Evolutionary conservation across 2,113 vertebrate genomes (phyloP).

Genomic region (Notiomystis cincta): DNA sequence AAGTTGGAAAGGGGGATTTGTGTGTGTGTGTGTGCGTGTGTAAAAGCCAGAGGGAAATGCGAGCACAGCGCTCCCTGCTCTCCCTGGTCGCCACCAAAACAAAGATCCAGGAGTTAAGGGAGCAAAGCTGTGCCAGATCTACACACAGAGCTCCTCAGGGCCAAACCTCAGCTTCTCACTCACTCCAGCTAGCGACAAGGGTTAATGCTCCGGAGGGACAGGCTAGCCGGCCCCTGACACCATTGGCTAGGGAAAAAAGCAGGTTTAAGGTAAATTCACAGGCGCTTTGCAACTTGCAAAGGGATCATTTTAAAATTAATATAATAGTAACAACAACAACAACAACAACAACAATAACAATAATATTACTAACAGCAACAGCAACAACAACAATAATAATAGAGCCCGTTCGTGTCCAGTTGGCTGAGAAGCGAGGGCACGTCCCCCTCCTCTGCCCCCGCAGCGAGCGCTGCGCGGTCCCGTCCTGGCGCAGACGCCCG

Average conservation of each 20-base stretch:
- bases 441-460: background rate
- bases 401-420: background rate
- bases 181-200: conserved; percentile 51
- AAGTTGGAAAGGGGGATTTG: conserved; percentile 52
- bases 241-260: conserved; percentile 43
- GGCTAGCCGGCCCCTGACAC: conserved; percentile 42
- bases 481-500: background rate
- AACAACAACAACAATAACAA: background rate
- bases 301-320: background rate
- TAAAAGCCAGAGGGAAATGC: conserved; percentile 52
- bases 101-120: conserved; percentile 65
- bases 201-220: conserved; percentile 55
- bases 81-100: conserved; percentile 60
- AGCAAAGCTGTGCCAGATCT: conserved; percentile 60
- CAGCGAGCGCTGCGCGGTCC: background rate
- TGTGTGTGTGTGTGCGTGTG: background rate
- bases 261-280: conserved; percentile 37
- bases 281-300: background rate
- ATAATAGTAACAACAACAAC: background rate
- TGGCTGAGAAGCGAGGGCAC: background rate
- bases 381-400: background rate
- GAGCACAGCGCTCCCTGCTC: conserved; percentile 61
- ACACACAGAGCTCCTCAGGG: conserved; percentile 31
- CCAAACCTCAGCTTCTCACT: conserved; percentile 57
- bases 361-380: background rate